phyloP scores from a whole-genome alignment of 2,797 vertebrate species.

The Neopelma chrysocephalum region DNA sequence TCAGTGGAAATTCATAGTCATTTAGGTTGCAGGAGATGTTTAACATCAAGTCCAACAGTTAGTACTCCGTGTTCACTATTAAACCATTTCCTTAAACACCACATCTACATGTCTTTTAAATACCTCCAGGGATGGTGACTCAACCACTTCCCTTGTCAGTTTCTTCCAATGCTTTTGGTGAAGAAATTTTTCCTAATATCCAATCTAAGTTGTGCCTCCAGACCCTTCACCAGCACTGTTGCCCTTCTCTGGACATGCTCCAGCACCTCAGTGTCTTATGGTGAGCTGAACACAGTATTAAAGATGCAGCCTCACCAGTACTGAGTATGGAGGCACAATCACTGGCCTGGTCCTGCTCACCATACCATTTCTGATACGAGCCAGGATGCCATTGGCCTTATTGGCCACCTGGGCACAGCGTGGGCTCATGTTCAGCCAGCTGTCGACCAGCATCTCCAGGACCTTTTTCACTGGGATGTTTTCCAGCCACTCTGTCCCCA shows the following conservation, averaged over 20 bases:
- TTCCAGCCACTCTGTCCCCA: background rate
- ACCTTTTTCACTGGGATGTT: background rate
- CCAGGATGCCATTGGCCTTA: background rate
- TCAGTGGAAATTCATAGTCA: background rate
- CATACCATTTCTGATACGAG: background rate
- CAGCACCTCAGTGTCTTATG: background rate
- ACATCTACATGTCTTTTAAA: fast-evolving
- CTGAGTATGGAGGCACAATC: background rate
- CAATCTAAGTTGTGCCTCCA: background rate
- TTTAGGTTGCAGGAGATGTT: background rate
- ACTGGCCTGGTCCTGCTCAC: background rate
- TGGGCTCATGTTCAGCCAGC: background rate
- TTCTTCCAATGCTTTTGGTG: background rate
- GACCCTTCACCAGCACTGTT: background rate
- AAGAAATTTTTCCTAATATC: background rate
- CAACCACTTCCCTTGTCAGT: background rate
- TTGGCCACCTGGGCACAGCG: background rate
- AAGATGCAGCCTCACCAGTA: background rate
- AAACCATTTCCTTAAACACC: background rate
- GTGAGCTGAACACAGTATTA: background rate
- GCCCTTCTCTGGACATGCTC: background rate
- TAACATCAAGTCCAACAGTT: background rate
- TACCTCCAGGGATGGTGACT: background rate
- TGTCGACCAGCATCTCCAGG: background rate
- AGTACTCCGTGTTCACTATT: background rate